A percentile compares a stretch with the other conserved stretches of the same genome.
phyloP scores from a whole-genome alignment of 2,888 invertebrate species.

The Taenaris catops region DNA sequence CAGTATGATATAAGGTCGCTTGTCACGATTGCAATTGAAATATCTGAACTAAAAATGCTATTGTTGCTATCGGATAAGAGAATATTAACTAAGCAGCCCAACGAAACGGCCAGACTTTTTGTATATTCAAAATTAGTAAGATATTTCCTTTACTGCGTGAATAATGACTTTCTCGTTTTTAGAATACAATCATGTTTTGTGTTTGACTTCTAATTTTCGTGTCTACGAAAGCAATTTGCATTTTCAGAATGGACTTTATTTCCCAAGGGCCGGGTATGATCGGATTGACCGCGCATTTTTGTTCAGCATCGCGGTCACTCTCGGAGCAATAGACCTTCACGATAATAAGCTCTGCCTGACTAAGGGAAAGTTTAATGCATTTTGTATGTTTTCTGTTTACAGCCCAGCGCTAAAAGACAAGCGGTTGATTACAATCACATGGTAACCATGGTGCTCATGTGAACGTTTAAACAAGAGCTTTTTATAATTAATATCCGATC shows the following conservation, averaged over 20 bases:
- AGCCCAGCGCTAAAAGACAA: constrained; percentile 19
- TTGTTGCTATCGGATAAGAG: constrained; percentile 1
- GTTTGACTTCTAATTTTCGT: constrained; percentile 24
- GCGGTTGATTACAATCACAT: background rate
- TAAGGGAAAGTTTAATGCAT: too few species aligned
- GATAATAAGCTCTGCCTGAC: constrained; percentile 33
- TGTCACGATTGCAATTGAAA: too few species aligned
- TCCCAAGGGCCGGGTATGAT: constrained; percentile 26
- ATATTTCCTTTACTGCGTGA: constrained; percentile 1
- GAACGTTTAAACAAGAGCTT: constrained; percentile 52
- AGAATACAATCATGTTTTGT: constrained; percentile 24
- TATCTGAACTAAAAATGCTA: too few species aligned
- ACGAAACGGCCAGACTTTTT: background rate
- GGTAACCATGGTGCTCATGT: too few species aligned
- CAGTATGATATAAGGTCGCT: too few species aligned
- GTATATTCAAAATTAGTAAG: constrained; percentile 1
- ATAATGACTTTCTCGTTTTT: constrained; percentile 14
- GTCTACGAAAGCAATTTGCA: constrained; percentile 29
- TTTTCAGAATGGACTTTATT: constrained; percentile 31
- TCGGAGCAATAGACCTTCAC: constrained; percentile 36
- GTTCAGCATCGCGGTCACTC: constrained; percentile 29
- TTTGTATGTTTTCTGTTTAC: constrained; percentile 29
- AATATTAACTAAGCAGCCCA: background rate
- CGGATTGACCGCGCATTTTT: constrained; percentile 42
- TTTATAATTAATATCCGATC: constrained; percentile 57